Evolutionary conservation across 2,888 invertebrate genomes (phyloP), one percentile per base, ranked within the genome.

Genomic region (Gisinianus flammeolus): DNA sequence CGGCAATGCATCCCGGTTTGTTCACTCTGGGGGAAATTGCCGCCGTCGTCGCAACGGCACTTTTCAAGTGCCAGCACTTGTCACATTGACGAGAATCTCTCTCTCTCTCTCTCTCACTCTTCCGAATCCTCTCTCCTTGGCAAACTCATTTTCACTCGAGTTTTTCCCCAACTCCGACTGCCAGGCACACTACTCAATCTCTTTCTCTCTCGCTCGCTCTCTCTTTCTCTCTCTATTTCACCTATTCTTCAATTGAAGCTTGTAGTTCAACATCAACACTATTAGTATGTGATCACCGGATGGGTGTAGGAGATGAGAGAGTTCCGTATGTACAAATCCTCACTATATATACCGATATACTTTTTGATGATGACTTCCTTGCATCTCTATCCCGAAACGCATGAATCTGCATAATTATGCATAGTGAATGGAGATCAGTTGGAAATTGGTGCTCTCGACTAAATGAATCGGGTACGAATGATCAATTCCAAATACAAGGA

Each of bases 1-100:
- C 44, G 24, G 30, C 52, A 64, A 64, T 64, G 56, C 56, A n/a
- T 44, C 56, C 68, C 26, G 54, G 10, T 70, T 70, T 70, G 54
- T 54, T 70, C 44, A 19, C 28, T 68, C 69, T 24, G 62, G 62
- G 33, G 62, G 28, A 75, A 79, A 76, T 79, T 76, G 79, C 71
- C 64, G 76, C 64, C 72, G 66, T 77, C 71, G 52, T 77, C 77
- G 69, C 71, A 73, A 73, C 68, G 72, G 76, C 72, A 71, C 76
- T 76, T 76, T 76, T 76, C 72, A 76, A 79, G 79, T 79, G 67
- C 76, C 80, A 76, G n/a, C n/a, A n/a, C 80, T 79, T 76, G 74
- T 79, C 79, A 58, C 78, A 76, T 64, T 71, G 44, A 74, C 75
- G 33, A 70, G 52, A n/a, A 62, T 72, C 52, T 44, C 64, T 72